phyloP scores from a whole-genome alignment of 2,888 invertebrate genomes.

The Phlogophora meticulosa region DNA sequence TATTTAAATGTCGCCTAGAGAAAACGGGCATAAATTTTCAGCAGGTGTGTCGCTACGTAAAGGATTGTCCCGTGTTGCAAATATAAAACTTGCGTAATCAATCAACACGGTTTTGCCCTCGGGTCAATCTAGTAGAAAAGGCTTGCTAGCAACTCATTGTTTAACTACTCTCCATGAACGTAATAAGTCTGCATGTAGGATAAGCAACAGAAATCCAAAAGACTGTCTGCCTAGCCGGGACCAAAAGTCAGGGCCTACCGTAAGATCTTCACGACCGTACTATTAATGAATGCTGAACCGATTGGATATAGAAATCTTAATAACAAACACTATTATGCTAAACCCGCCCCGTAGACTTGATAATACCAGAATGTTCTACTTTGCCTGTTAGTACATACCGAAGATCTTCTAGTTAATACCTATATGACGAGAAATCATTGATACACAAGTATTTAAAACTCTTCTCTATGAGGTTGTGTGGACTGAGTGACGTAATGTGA shows the following conservation, averaged over 20 bases:
- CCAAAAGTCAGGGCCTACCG: slow-evolving; percentile 14
- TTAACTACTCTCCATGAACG: slow-evolving; percentile 10
- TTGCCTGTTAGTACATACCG: slow-evolving; percentile 45
- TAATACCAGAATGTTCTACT: slow-evolving; percentile 50
- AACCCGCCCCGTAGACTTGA: slow-evolving; percentile 53
- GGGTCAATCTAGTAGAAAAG: background rate
- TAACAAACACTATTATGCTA: slow-evolving; percentile 46
- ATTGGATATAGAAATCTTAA: slow-evolving; percentile 29
- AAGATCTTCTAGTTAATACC: slow-evolving; percentile 47
- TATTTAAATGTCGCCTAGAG: background rate
- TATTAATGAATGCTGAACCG: slow-evolving; percentile 42
- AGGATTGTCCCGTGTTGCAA: background rate
- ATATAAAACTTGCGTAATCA: background rate
- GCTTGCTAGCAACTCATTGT: slow-evolving; percentile 23
- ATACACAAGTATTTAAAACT: slow-evolving; percentile 42
- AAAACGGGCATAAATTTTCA: background rate
- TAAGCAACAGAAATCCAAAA: slow-evolving; percentile 13
- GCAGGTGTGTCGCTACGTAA: slow-evolving; percentile 3
- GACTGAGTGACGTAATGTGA: slow-evolving; percentile 86
- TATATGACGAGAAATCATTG: slow-evolving; percentile 29
- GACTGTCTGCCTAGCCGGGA: slow-evolving; percentile 35
- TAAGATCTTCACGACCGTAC: slow-evolving; percentile 34
- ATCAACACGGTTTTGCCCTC: background rate
- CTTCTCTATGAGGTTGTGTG: slow-evolving; percentile 87
- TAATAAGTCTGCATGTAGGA: slow-evolving; percentile 39